Base-by-base conservation (phyloP, 2,888 invertebrate genomes). In the Seladonia tumulorum region DNA sequence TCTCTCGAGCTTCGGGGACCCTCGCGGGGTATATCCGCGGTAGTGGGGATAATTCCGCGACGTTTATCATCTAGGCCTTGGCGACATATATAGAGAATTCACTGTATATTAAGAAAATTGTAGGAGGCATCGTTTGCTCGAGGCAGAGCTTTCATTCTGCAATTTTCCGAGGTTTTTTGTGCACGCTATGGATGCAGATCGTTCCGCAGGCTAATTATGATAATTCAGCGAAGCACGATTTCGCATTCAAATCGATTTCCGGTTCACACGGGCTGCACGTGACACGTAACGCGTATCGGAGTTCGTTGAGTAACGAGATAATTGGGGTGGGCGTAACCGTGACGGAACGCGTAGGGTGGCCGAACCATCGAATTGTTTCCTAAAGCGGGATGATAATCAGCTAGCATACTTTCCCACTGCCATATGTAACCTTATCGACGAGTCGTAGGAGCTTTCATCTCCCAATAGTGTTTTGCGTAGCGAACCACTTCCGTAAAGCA, bases 251-350 rank as follows among this genome's bases (percentile, higher is more conserved):
- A 76, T 83, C 81, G 81, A 87, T 88, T 84, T 76, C 79, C 80
- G 72, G 79, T 91, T 91, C 91, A 82, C 91, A 90, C 87, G 92
- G 89, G 83, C 82, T 53, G 47, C 90, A 90, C 89, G 90, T 92
- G 90, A 89, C 29, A 63, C 84, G 91, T 79, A 87, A 88, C 88
- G 89, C 89, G 86, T 86, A 89, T 86, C 83, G 80, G 76, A 88
- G 85, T 91, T 90, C 81, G 88, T 82, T 85, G 81, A 81, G 77
- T 90, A 91, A 92, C 88, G 71, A 85, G 90, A 88, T 90, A 90
- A 93, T 91, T 87, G 88, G 89, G 89, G 91, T 93, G 90, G 92
- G 92, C 92, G 92, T 91, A 90, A 88, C 92, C 93, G 92, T 93
- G 90, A 93, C 93, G 92, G 86, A 83, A 76, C 73, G 22, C 22